Evolutionary conservation across 2,888 invertebrate species (phyloP).

Genomic region (Drosophila mulleri): DNA sequence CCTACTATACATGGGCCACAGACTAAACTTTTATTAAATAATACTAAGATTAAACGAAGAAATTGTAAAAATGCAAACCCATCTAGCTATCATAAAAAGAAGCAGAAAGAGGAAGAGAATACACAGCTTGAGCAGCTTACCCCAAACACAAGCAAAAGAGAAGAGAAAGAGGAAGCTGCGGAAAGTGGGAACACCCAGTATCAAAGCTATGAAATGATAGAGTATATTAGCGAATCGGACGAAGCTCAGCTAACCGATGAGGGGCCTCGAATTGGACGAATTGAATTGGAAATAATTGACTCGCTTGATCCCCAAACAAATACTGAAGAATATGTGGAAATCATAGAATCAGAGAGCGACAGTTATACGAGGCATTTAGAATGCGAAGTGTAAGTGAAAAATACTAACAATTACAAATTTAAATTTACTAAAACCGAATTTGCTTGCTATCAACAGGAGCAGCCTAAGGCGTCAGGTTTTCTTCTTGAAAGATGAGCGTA

Average conservation of each 20-base stretch:
- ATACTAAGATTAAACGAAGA: neutral
- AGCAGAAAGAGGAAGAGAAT: neutral
- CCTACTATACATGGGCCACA: slow-evolving; percentile 40
- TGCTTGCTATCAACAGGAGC: slow-evolving; percentile 24
- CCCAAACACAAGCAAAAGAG: neutral
- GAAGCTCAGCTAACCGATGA: slow-evolving; percentile 7
- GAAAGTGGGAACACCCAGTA: slow-evolving; percentile 9
- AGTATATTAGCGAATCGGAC: slow-evolving; percentile 28
- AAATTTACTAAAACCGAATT: neutral
- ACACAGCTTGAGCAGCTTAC: neutral
- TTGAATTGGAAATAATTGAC: slow-evolving; percentile 41
- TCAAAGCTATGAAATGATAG: slow-evolving; percentile 28
- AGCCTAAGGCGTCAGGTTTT: slow-evolving; percentile 44
- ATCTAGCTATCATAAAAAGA: neutral
- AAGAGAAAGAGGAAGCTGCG: slow-evolving; percentile 6
- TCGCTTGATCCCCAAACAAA: slow-evolving; percentile 21
- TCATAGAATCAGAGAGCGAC: slow-evolving; percentile 29
- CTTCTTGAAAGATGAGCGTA: slow-evolving; percentile 45
- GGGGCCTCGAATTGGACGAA: neutral
- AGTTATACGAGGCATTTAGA: slow-evolving; percentile 52
- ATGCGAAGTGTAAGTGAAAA: slow-evolving; percentile 48
- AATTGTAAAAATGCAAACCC: neutral
- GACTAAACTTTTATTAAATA: neutral
- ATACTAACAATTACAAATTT: neutral
- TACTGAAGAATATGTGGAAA: slow-evolving; percentile 39